These are phyloP conservation scores for Chinchilla lanigera DNA, from an alignment of 2,113 vertebrate species.

Conservation along the genomic window DNA sequence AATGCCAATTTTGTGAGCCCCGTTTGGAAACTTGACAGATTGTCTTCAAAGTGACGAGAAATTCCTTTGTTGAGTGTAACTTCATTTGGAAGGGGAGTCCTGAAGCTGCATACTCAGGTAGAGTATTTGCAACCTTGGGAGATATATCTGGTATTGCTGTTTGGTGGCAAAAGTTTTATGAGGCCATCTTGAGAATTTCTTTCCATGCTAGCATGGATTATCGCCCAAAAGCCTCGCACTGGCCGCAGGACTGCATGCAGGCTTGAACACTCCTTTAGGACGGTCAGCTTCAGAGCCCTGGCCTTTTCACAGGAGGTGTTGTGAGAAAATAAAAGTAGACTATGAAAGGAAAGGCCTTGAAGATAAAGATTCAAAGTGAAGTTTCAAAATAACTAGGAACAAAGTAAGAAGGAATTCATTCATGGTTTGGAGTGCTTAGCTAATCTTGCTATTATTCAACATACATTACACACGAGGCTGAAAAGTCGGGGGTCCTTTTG, in stretches of 20 bases:
- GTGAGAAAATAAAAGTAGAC: not conserved
- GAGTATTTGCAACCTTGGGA: not conserved
- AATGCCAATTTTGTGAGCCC: not conserved
- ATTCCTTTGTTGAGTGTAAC: not conserved
- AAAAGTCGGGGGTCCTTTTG: not conserved
- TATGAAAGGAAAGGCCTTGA: not conserved
- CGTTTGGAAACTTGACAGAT: not conserved
- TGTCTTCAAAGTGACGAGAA: not conserved
- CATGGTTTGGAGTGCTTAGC: not conserved
- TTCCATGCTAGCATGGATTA: not conserved
- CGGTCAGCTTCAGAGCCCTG: not conserved
- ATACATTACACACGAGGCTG: not conserved
- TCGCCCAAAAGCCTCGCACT: not conserved
- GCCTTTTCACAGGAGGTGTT: not conserved
- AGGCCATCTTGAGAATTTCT: not conserved
- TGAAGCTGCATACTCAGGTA: not conserved
- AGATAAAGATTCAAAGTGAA: not conserved
- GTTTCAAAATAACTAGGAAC: conserved; percentile 33
- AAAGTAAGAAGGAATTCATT: not conserved
- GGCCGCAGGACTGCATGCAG: too few relatives aligned
- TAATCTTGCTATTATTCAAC: not conserved
- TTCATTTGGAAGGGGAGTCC: not conserved
- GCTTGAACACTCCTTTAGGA: not conserved
- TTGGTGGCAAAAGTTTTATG: not conserved
- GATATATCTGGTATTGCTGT: not conserved